Evolutionary conservation across 1,140 invertebrate species (phyloP).

Genomic region (Cardiocondyla obscurior): DNA sequence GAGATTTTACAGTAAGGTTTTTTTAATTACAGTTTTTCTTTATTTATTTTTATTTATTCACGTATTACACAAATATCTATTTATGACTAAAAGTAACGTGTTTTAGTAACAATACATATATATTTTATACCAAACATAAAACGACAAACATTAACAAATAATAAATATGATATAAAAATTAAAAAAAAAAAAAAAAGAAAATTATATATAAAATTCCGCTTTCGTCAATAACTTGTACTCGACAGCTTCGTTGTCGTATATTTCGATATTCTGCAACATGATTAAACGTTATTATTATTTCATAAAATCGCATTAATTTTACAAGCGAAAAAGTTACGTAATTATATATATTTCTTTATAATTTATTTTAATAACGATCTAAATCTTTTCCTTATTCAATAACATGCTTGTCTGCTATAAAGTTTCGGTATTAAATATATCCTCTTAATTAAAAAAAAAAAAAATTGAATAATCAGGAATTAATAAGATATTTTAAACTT

Average conservation of each 20-base stretch:
- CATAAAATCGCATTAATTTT: not conserved
- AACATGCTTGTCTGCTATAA: too few species aligned
- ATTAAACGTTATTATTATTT: conserved; percentile 19
- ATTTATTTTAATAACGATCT: not conserved
- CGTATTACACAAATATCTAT: conserved; percentile 26
- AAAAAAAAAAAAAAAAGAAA: not conserved
- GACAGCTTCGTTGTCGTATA: conserved; percentile 95
- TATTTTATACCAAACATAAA: not conserved
- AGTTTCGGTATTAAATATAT: not conserved
- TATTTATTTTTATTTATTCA: conserved; percentile 10
- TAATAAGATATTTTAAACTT: conserved; percentile 76
- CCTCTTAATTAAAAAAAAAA: not conserved
- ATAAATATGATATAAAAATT: not conserved
- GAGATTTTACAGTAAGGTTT: too few species aligned
- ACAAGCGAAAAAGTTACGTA: not conserved
- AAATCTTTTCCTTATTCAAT: not conserved
- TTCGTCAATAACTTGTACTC: conserved; percentile 94
- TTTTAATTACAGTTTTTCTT: not conserved
- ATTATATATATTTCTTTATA: not conserved
- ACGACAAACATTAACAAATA: not conserved
- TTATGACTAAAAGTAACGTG: not conserved
- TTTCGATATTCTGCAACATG: conserved; percentile 91
- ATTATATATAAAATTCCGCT: conserved; percentile 91
- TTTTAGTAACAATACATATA: conserved; percentile 9
- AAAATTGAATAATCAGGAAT: not conserved